Evolutionary conservation across 2,797 vertebrate genomes (phyloP), one percentile per base, ranked within the genome.

Genomic region (Sardinella longiceps): DNA sequence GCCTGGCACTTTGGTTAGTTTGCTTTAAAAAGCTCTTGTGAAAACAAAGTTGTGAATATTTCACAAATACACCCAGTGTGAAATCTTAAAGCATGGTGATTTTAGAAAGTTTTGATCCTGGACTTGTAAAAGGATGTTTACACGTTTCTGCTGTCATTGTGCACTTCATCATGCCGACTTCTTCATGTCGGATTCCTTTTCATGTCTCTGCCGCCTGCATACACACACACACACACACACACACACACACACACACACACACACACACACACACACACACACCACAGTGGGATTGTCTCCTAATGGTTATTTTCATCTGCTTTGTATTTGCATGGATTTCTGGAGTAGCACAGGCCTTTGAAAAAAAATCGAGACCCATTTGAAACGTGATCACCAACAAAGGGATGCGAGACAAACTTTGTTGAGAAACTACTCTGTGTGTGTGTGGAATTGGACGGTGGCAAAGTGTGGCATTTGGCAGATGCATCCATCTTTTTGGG

Each of bases 101-200:
- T 77, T 77, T 43, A 77, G 70, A 43, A 43, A 77, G 70, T 77
- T 77, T 77, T 77, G 70, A 77, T 77, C 33, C 70, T 43, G 70
- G 70, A 39, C 70, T 77, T 43, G 70, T 77, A 43, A 77, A 77
- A 43, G 70, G 70, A 77, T 77, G 70, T 77, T 39, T 77, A 77
- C 70, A 77, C 70, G 9, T 77, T 77, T 77, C 70, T 77, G 70
- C 70, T 77, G 70, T 77, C 70, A 77, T 43, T 77, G 33, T 77
- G 70, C 18, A 77, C 37, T 77, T 77, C 70, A 23, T 43, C 70
- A 77, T 39, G 37, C 14, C 2, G 63, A 37, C 63, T 33, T 33
- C 63, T 33, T 70, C 63, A 77, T 77, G 70, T 77, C 20, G 39
- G 33, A 77, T 77, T 77, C 33, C 70, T 39, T 77, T 77, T 77